Evolutionary conservation across 53 echinoderm and acorn worm genomes (phyloP).

Genomic region (Patiria pectinifera): DNA sequence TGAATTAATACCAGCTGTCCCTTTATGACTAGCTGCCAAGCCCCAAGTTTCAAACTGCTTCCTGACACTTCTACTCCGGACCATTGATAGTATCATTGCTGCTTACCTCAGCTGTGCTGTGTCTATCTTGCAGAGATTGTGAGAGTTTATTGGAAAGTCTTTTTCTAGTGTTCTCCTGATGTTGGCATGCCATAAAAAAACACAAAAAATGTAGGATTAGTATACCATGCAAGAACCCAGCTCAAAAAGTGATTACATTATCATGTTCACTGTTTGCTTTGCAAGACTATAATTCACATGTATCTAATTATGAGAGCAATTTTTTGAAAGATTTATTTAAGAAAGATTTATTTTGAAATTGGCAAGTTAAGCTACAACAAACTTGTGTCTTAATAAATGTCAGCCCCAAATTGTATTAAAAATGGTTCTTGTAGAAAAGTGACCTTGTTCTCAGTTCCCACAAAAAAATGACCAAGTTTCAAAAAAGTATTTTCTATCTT

Average conservation of each 20-base stretch:
- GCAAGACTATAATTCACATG: no score
- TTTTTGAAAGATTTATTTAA: no score
- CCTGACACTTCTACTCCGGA: neutral
- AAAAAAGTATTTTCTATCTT: no score
- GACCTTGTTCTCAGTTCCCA: no score
- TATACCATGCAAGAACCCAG: slow-evolving; percentile 53
- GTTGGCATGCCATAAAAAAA: slow-evolving; percentile 36
- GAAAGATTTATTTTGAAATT: no score
- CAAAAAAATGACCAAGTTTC: no score
- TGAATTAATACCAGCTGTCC: no score
- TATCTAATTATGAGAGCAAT: no score
- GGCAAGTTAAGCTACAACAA: no score
- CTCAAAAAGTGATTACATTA: neutral
- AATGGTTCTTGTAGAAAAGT: no score
- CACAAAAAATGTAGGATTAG: slow-evolving; percentile 53
- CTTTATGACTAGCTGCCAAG: neutral
- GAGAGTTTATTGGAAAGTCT: slow-evolving; percentile 60
- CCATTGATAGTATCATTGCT: neutral
- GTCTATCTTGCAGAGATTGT: slow-evolving; percentile 48
- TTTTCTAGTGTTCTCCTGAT: slow-evolving; percentile 57
- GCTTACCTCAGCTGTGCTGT: slow-evolving; percentile 49
- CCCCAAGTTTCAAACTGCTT: neutral
- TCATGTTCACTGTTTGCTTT: neutral
- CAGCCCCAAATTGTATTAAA: no score
- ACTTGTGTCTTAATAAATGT: no score